phyloP scores from a whole-genome alignment of 2,113 vertebrate genomes.

The Helogale parvula region DNA sequence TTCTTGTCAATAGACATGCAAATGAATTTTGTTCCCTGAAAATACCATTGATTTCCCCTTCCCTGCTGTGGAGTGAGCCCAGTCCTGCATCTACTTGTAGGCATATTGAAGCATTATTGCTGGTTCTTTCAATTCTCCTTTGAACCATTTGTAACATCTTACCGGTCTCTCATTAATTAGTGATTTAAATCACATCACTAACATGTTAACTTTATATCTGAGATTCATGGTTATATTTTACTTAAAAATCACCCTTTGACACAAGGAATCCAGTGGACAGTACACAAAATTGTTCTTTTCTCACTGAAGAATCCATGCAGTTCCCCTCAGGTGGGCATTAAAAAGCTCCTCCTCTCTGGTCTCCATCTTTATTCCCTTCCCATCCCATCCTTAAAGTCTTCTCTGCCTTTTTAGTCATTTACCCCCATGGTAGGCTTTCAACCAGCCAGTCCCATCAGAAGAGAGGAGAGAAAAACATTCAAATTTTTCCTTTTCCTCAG shows the following conservation, averaged over 20 bases:
- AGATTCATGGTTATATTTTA: not conserved
- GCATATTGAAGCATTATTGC: not conserved
- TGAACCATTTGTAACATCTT: not conserved
- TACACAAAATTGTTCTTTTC: not conserved
- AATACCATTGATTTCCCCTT: not conserved
- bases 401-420: not conserved
- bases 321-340: not conserved
- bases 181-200: constrained; percentile 19
- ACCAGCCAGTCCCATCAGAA: not conserved
- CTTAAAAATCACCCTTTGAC: not conserved
- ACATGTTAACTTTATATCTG: not conserved
- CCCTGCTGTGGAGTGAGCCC: not conserved
- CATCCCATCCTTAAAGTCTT: not conserved
- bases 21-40: constrained; percentile 6
- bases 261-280: not conserved
- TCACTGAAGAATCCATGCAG: not conserved
- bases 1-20: not conserved
- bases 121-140: constrained; percentile 40
- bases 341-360: not conserved
- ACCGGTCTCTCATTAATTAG: not conserved
- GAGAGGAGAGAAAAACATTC: not conserved
- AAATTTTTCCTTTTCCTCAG: not conserved
- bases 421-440: not conserved
- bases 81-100: constrained; percentile 10
- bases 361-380: not conserved